These are phyloP conservation scores for Chamaedrilus cognettii DNA, from an alignment of 2,888 invertebrate genomes.

Conservation along the genomic window DNA sequence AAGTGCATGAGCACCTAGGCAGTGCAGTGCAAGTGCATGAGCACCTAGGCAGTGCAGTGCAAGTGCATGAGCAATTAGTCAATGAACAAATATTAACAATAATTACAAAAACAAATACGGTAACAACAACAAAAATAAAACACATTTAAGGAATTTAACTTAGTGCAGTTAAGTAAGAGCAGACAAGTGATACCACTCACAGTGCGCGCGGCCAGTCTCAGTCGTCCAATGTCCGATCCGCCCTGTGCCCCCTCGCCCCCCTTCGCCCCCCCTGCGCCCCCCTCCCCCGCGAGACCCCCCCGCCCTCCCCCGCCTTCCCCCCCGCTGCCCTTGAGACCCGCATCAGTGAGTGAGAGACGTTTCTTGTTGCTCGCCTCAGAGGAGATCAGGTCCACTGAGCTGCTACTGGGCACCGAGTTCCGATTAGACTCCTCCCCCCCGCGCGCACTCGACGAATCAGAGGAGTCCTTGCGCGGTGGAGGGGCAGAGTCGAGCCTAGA, in stretches of 20 bases:
- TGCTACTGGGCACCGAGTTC: background rate
- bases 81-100: too few relatives aligned
- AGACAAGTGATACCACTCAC: too few relatives aligned
- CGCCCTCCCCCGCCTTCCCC: background rate
- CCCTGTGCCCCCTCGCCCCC: background rate
- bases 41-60: too few relatives aligned
- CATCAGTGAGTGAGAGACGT: background rate
- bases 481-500: too few relatives aligned
- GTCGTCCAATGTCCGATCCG: constrained; percentile 40
- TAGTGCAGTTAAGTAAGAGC: too few relatives aligned
- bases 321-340: background rate
- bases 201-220: constrained; percentile 66
- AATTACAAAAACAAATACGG: too few relatives aligned
- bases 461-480: background rate
- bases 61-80: too few relatives aligned
- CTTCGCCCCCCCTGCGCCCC: too few relatives aligned
- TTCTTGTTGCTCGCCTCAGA: background rate
- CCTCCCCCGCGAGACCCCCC: background rate
- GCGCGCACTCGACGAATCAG: background rate
- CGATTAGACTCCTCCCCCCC: background rate
- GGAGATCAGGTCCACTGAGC: background rate
- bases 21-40: too few relatives aligned
- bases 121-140: too few relatives aligned
- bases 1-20: too few relatives aligned
- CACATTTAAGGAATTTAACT: too few relatives aligned